Conservation (phyloP, 2,797 vertebrate species). For the Lateolabrax maculatus region DNA sequence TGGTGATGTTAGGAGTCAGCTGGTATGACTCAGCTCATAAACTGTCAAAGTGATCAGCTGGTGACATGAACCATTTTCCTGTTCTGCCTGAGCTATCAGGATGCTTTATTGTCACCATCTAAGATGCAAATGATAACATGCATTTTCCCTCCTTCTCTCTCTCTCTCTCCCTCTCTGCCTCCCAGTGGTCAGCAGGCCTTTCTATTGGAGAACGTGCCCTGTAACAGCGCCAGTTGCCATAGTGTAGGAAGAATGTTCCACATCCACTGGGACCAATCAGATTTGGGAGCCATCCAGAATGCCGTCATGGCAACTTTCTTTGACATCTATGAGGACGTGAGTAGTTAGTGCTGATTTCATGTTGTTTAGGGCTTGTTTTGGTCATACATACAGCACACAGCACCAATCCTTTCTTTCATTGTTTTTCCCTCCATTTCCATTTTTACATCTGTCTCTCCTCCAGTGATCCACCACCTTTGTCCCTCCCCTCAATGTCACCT, state of each 20-base stretch:
- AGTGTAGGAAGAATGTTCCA: constrained; percentile 88
- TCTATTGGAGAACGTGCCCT: constrained; percentile 94
- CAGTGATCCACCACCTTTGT: background rate
- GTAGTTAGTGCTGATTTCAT: constrained; percentile 76
- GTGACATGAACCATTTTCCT: background rate
- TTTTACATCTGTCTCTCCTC: background rate
- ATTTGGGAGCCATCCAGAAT: constrained; percentile 91
- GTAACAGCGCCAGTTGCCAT: constrained; percentile 86
- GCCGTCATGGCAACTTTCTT: constrained; percentile 94
- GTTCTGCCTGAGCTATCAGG: background rate
- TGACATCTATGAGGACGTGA: constrained; percentile 98
- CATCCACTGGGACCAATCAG: constrained; percentile 93
- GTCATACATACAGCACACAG: background rate
- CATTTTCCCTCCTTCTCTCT: background rate
- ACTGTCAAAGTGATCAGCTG: constrained; percentile 1
- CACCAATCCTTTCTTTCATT: background rate
- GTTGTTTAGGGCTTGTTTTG: constrained; percentile 1
- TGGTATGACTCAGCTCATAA: background rate
- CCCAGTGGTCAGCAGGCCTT: constrained; percentile 92
- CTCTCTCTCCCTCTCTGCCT: background rate
- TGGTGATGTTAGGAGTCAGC: background rate
- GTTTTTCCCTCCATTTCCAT: background rate
- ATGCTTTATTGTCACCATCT: background rate
- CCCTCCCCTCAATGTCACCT: constrained; percentile 9
- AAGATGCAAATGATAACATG: constrained; percentile 10